phyloP scores from a whole-genome alignment of 1,140 invertebrate species.

The Neodiprion pinetum region DNA sequence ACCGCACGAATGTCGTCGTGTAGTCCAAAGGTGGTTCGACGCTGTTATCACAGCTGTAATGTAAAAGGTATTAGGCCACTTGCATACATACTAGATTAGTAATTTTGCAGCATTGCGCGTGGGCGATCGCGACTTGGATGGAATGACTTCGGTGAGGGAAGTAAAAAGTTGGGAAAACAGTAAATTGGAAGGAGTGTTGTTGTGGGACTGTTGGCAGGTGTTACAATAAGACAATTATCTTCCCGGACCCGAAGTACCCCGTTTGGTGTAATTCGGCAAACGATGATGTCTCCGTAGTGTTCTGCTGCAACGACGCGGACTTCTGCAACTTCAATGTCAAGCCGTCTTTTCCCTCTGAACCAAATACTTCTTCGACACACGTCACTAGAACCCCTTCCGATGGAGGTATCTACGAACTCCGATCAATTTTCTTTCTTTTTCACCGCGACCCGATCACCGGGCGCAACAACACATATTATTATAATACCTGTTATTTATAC shows the following conservation, averaged over 20 bases:
- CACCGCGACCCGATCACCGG: background rate
- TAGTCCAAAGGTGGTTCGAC: too few species aligned
- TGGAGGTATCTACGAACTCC: slow-evolving; percentile 43
- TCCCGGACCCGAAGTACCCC: slow-evolving; percentile 60
- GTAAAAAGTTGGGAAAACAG: too few species aligned
- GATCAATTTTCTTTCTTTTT: background rate
- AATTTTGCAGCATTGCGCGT: too few species aligned
- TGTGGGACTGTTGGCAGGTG: slow-evolving; percentile 60
- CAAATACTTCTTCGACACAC: slow-evolving; percentile 39
- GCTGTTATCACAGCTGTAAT: too few species aligned
- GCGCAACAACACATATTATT: too few species aligned
- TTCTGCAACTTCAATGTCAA: slow-evolving; percentile 67
- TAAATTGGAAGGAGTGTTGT: background rate
- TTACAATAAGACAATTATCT: slow-evolving; percentile 61
- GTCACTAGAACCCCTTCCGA: slow-evolving; percentile 43
- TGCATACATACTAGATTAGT: too few species aligned
- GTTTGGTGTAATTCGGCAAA: slow-evolving; percentile 54
- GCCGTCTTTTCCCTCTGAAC: slow-evolving; percentile 50
- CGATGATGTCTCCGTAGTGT: slow-evolving; percentile 52
- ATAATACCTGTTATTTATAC: too few species aligned
- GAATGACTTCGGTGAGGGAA: too few species aligned
- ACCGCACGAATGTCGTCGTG: too few species aligned
- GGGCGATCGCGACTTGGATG: too few species aligned
- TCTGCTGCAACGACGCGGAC: slow-evolving; percentile 66
- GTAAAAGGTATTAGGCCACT: too few species aligned